Evolutionary conservation across 2,888 invertebrate species (phyloP).

Genomic region (Ichneumoninae sp.): DNA sequence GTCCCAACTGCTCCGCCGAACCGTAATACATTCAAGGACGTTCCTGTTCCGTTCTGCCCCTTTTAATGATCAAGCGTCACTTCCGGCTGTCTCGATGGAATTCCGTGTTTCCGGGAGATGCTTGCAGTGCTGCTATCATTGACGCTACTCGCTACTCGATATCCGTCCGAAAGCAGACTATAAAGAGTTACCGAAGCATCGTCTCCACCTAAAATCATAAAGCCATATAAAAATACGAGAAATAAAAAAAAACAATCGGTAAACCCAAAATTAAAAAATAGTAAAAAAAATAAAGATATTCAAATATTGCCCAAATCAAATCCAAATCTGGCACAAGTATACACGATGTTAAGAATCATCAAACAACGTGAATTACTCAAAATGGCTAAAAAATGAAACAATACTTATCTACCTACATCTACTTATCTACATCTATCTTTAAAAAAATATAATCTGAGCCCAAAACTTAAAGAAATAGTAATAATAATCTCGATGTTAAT

Average conservation of each 20-base stretch:
- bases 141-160: neutral
- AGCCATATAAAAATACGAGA: neutral
- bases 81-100: constrained; percentile 56
- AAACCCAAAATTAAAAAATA: neutral
- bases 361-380: neutral
- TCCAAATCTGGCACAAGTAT: neutral
- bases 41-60: constrained; percentile 40
- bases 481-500: too few relatives aligned
- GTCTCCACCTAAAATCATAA: neutral
- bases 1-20: constrained; percentile 18
- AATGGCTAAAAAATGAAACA: neutral
- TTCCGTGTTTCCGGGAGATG: constrained; percentile 32
- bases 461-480: too few relatives aligned
- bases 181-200: neutral
- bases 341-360: neutral
- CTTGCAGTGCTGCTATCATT: neutral
- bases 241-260: neutral
- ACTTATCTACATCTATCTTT: too few relatives aligned
- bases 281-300: neutral
- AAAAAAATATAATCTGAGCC: too few relatives aligned
- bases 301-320: neutral
- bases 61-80: constrained; percentile 45
- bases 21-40: constrained; percentile 51
- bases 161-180: too few relatives aligned
- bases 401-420: too few relatives aligned